Evolutionary conservation across 64 coral and sea anemone species (phyloP), one percentile per base, ranked within the genome.

Genomic region (Acropora yongei): DNA sequence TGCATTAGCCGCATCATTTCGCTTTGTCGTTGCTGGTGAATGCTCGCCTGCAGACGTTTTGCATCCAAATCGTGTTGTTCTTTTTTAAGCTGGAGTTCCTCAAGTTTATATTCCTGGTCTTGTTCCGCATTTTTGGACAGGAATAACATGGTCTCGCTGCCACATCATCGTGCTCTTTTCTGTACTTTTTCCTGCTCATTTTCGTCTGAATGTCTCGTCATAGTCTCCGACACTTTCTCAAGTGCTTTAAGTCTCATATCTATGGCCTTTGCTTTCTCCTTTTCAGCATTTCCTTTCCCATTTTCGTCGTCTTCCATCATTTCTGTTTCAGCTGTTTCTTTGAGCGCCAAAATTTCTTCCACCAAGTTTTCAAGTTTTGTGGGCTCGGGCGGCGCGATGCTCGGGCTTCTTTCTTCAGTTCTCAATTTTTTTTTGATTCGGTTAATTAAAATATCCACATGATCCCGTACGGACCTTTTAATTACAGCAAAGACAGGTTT

Each of bases 121-220:
- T 79, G 66, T 78, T 46, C 51, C 63, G 30, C 51, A 63, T 89
- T 89, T 89, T 73, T 61, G 14, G 86, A 75, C 67, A 88, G 69
- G 86, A 88, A 88, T 88, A 75, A 73, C 66, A 88, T 53, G 66
- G 87, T 89, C 18, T 89, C 53, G 74, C 87, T 89, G 49, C 87
- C 74, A 61, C 50, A 78, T 89, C 87, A 41, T 41, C 11, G n/a
- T 89, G 60, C 73, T 76, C 87, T 76, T 89, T 78, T 78, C 74
- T 55, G 42, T 9, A 43, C 73, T 77, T 76, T 74, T 76, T 75
- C 47, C 41, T 87, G 65, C 45, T 50, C 67, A 75, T 75, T 75
- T 69, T 66, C 47, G 19, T 18, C 84, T 30, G 68, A 72, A 73
- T 49, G 45, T 75, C 86, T 45, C 53, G 76, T 88, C 85, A 73